phyloP scores from a whole-genome alignment of 2,113 vertebrate species.

The Notarius quadriscutis region DNA sequence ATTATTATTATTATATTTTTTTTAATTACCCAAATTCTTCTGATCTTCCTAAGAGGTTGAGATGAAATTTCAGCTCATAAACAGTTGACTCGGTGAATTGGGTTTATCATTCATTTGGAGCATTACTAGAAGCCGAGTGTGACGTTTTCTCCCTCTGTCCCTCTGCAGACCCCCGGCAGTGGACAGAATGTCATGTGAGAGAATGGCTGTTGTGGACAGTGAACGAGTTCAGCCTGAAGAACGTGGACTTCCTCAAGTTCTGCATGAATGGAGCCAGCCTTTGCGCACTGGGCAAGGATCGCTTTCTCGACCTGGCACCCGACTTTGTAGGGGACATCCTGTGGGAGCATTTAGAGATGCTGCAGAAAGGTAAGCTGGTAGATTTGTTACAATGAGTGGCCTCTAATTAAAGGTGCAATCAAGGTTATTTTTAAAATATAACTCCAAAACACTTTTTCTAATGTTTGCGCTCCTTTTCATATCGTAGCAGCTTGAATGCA shows the following conservation, averaged over 20 bases:
- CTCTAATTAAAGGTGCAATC: neutral
- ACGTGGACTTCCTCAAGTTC: constrained; percentile 95
- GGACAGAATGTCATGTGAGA: constrained; percentile 91
- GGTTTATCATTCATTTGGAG: neutral
- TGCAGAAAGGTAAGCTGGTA: constrained; percentile 89
- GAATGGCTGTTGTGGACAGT: constrained; percentile 97
- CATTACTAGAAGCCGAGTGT: neutral
- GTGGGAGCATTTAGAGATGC: constrained; percentile 97
- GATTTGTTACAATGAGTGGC: neutral
- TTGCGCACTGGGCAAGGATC: constrained; percentile 93
- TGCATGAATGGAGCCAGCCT: constrained; percentile 90
- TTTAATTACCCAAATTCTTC: neutral
- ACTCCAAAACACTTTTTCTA: neutral
- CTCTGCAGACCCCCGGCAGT: constrained; percentile 87
- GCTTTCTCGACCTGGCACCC: constrained; percentile 94
- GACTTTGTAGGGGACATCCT: constrained; percentile 99
- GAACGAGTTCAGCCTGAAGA: constrained; percentile 97
- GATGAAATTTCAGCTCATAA: neutral
- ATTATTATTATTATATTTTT: neutral
- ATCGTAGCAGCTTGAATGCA: neutral
- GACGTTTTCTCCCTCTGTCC: neutral
- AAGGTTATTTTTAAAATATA: neutral
- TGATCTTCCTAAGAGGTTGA: neutral
- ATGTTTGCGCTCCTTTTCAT: neutral
- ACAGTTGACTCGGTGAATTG: neutral